Evolutionary conservation across 2,797 vertebrate genomes (phyloP), one percentile per base, ranked within the genome.

Genomic region (Limosa lapponica): DNA sequence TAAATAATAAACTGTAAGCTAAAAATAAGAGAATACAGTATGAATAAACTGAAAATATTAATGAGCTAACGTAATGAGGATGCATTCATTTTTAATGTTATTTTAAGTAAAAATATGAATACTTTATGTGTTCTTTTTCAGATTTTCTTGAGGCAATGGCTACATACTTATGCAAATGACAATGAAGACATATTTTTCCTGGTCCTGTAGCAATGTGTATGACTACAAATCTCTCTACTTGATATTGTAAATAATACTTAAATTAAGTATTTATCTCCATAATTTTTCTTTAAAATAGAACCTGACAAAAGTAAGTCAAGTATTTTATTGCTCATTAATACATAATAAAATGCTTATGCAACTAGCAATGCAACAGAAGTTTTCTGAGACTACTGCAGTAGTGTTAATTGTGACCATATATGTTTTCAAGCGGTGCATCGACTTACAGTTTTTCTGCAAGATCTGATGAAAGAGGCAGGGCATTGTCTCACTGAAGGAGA

Each of bases 41-140:
- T 49, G 80, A 95, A 96, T 93, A 96, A 93, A 91, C 82, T 88
- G 83, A 89, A 97, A 87, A 95, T 97, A 95, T 93, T 96, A 96
- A 96, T 94, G 73, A 97, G 52, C 32, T 64, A 94, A 61, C 0
- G 1, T 92, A 96, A 96, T 96, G 78, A 96, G 82, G 41, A 89
- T 69, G 2, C 43, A 96, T 97, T 87, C 8, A 96, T 94, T 90
- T 97, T 97, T 96, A 95, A 97, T 96, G 89, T 70, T 88, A 96
- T 96, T 97, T 97, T 95, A 97, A 97, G 87, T 97, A 91, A 96
- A 97, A 96, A 72, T 94, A 94, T 96, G 89, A 96, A 96, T 96
- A 95, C 80, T 97, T 97, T 92, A 97, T 96, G 30, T 86, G 74
- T 67, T 88, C 90, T 86, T 93, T 90, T 96, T 95, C 90, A 91